Conservation (phyloP, 2,888 invertebrate species). For the Phyllotreta striolata region DNA sequence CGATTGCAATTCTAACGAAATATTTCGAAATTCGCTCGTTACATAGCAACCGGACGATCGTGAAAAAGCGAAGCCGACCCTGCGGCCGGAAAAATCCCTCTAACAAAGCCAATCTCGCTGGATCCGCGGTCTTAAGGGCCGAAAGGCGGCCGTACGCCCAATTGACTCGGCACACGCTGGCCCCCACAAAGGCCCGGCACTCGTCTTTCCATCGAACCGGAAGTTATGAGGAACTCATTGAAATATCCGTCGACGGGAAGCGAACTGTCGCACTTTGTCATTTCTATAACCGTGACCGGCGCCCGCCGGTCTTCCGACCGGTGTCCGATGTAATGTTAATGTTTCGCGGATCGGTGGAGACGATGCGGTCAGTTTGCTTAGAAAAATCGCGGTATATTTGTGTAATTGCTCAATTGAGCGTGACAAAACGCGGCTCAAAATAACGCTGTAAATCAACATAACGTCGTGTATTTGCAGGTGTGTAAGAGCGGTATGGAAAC, state of each 20-base stretch:
- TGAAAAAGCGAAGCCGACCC: conserved; percentile 7
- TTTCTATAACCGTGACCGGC: conserved; percentile 45
- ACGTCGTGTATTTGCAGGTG: no score
- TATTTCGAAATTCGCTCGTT: no score
- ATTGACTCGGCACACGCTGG: conserved; percentile 56
- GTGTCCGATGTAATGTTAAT: conserved; percentile 27
- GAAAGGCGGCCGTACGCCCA: conserved; percentile 49
- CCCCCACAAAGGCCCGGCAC: conserved; percentile 52
- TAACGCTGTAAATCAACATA: no score
- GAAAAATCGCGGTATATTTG: no score
- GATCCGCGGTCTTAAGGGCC: conserved; percentile 46
- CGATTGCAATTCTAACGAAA: not conserved
- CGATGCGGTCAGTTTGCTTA: no score
- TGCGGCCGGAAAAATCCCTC: conserved; percentile 40
- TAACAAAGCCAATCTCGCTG: conserved; percentile 55
- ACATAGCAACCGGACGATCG: not conserved
- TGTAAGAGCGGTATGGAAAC: no score
- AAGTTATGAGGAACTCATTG: conserved; percentile 62
- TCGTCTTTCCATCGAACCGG: conserved; percentile 55
- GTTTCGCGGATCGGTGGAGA: conserved; percentile 24
- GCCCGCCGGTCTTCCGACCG: conserved; percentile 47
- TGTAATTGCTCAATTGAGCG: no score
- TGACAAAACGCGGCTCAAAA: no score
- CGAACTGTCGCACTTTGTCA: conserved; percentile 55
- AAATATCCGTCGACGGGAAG: conserved; percentile 60